Base-by-base conservation (phyloP, 2,888 invertebrate species). In the Anodontia alba region DNA sequence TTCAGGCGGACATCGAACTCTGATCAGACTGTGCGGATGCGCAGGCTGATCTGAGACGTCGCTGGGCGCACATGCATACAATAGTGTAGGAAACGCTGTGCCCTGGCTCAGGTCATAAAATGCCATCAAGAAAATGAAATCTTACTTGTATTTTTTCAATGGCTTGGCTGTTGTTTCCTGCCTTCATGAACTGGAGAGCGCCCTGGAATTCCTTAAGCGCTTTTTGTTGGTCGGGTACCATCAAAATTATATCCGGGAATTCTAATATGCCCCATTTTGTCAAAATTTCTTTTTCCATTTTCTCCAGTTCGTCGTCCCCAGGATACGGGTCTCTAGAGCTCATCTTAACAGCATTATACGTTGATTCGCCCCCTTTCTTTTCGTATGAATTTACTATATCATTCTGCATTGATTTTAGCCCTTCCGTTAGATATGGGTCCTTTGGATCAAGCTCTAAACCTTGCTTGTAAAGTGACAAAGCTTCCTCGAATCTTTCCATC, bases 281-380 rank as follows among this genome's bases (percentile, higher is more conserved):
- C 76, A 89, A 79, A 20, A 89, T 88, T 42, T 88, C 88, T 43
- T 67, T 83, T 67, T 89, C 89, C 12, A 84, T 33, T 0, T 46
- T 46, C 46, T 86, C 82, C 12, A 89, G 69, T 66, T 88, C 88
- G n/a, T 86, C 82, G 49, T 89, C 89, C 0, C 88, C 62, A 0
- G 89, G 88, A 71, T 89, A 89, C 0, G 88, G 85, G 0, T 88
- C 88, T 38, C 84, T 87, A 0, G 89, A 86, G 69, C 88, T 88
- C 85, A 89, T 78, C 31, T 81, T 85, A 0, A 89, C 78, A 2
- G 89, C 87, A 54, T 88, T 82, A 51, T 89, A 88, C 15, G 79
- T 78, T n/a, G 33, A 62, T 38, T 79, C 81, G 36, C 67, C 51
- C 29, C 70, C 73, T 3, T 77, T 73, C n/a, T 81, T 75, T 26